Percentiles rank a stretch among this genome's conserved stretches.
phyloP scores from a whole-genome alignment of 2,113 vertebrate species.

The Anseranas semipalmata region DNA sequence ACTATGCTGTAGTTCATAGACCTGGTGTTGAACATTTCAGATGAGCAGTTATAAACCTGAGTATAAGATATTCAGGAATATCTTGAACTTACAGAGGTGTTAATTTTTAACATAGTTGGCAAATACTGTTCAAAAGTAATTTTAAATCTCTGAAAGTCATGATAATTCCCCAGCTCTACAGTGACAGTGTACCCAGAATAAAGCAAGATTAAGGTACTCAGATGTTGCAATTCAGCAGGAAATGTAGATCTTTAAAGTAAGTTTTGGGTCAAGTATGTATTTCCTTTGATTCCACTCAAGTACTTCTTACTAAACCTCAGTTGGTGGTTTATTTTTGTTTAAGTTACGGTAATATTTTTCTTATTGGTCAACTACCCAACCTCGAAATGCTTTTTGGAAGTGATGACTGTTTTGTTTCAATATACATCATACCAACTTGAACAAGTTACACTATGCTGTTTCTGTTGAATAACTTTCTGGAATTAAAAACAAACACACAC shows the following conservation, averaged over 20 bases:
- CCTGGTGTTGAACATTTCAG: not conserved
- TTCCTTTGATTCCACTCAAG: slow-evolving; percentile 14
- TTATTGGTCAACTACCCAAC: not conserved
- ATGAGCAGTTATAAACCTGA: not conserved
- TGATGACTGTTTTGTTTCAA: not conserved
- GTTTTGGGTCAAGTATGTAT: not conserved
- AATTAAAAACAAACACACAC: not conserved
- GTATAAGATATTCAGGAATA: not conserved
- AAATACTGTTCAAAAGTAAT: not conserved
- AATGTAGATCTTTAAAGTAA: not conserved
- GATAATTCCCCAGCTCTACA: not conserved
- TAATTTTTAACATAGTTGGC: not conserved
- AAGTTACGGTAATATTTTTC: not conserved
- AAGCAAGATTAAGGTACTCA: not conserved
- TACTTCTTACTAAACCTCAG: not conserved
- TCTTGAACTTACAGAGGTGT: not conserved
- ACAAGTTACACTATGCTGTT: not conserved
- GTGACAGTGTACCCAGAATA: not conserved
- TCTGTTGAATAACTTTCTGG: not conserved
- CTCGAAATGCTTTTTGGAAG: not conserved
- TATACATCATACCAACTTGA: not conserved
- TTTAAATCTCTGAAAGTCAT: not conserved
- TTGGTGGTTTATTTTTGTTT: not conserved
- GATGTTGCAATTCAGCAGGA: slow-evolving; percentile 5
- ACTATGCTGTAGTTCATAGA: not conserved